Evolutionary conservation across 1,140 invertebrate genomes (phyloP).

Genomic region (Sycobia sp.): DNA sequence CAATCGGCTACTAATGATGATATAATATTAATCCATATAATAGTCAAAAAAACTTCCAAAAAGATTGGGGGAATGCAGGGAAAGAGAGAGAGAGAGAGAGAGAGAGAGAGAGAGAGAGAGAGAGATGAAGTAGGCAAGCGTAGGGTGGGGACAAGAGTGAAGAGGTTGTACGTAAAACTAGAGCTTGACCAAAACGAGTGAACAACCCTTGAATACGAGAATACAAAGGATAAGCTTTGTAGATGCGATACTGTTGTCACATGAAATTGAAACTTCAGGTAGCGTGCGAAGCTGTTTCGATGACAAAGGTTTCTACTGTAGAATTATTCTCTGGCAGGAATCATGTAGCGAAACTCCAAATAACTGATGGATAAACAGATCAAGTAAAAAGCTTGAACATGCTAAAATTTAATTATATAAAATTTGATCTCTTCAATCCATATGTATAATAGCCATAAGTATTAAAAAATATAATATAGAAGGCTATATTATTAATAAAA

Average conservation of each 20-base stretch:
- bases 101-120: too few species aligned
- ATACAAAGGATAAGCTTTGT: slow-evolving; percentile 36
- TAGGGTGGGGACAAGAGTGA: not conserved
- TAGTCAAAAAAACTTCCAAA: too few species aligned
- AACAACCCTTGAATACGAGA: slow-evolving; percentile 20
- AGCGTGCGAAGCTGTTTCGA: slow-evolving; percentile 37
- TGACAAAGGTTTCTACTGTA: slow-evolving; percentile 38
- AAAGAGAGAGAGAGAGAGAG: too few species aligned
- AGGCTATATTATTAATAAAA: too few species aligned
- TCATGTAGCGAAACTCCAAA: slow-evolving; percentile 23
- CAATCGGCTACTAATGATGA: too few species aligned
- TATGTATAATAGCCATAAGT: too few species aligned
- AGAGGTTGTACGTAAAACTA: not conserved
- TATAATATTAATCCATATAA: too few species aligned
- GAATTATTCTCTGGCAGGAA: slow-evolving; percentile 16
- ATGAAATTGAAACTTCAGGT: slow-evolving; percentile 35
- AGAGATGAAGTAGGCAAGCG: not conserved
- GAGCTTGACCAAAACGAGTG: slow-evolving; percentile 27
- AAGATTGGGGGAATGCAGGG: too few species aligned
- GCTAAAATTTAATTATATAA: too few species aligned
- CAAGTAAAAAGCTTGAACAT: too few species aligned
- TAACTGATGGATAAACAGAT: slow-evolving; percentile 4
- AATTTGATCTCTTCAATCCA: too few species aligned
- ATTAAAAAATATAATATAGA: too few species aligned
- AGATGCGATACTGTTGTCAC: slow-evolving; percentile 36